Conservation (phyloP, 2,113 vertebrate species). For the Gasterosteus aculeatus region DNA sequence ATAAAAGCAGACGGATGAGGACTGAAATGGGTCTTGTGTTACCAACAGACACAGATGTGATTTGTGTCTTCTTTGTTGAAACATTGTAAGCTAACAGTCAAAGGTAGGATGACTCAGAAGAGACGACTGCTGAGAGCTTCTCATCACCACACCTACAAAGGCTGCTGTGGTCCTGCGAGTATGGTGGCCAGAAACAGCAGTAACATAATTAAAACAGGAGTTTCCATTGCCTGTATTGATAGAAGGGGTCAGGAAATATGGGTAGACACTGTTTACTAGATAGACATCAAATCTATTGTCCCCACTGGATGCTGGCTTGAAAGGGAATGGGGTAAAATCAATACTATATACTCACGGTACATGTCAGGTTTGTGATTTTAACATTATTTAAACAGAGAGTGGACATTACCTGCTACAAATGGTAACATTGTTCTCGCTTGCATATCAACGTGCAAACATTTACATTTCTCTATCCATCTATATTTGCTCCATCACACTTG, state of each 20-base stretch:
- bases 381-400: not conserved
- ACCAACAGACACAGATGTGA: conserved; percentile 15
- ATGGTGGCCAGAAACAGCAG: not conserved
- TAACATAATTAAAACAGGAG: not conserved
- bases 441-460: not conserved
- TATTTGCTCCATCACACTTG: not conserved
- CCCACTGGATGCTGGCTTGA: not conserved
- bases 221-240: conserved; percentile 3
- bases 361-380: not conserved
- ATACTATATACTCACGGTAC: not conserved
- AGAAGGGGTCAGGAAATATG: not conserved
- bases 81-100: conserved; percentile 23
- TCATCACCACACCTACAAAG: conserved; percentile 29
- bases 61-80: not conserved
- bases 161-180: conserved; percentile 3
- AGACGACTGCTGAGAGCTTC: conserved; percentile 32
- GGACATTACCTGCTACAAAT: not conserved
- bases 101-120: conserved; percentile 40
- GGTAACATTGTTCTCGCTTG: not conserved
- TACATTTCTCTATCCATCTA: not conserved
- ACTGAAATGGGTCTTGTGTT: not conserved
- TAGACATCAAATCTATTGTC: not conserved
- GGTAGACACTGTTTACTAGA: not conserved
- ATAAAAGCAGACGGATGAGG: not conserved
- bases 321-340: too few species aligned